Conservation (phyloP, 2,113 vertebrate genomes). For the Setophaga petechia region DNA sequence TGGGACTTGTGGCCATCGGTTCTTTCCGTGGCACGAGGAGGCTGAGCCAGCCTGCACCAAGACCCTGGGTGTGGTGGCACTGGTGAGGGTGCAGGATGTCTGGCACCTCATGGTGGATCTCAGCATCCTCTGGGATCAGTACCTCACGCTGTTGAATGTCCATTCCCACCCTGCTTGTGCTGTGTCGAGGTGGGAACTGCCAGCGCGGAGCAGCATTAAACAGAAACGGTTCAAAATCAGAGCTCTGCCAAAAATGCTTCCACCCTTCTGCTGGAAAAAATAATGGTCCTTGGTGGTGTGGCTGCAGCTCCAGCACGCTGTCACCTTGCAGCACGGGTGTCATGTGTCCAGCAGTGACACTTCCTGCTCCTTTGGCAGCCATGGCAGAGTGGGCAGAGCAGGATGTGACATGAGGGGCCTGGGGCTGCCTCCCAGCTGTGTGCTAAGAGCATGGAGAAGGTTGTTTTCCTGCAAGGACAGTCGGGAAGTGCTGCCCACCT, state of each 20-base stretch:
- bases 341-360: rapidly evolving
- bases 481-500: not conserved
- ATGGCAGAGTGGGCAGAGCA: rapidly evolving
- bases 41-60: not conserved
- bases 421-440: not conserved
- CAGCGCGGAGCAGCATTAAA: not conserved
- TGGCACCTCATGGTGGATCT: not conserved
- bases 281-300: not conserved
- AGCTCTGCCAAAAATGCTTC: not conserved
- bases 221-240: not conserved
- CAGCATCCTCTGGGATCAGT: not conserved
- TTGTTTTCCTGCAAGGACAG: not conserved
- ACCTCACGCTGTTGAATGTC: not conserved
- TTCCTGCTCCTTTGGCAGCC: not conserved
- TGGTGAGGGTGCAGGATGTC: not conserved
- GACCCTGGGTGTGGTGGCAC: not conserved
- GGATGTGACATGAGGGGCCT: rapidly evolving
- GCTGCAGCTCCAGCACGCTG: not conserved
- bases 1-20: rapidly evolving
- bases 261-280: not conserved
- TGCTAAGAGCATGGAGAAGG: not conserved
- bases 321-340: not conserved
- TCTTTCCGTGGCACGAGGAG: not conserved
- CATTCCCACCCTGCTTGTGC: not conserved
- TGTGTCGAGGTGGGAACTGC: not conserved